Base-by-base conservation (phyloP, 2,888 invertebrate species). In the Tethea ocularis region DNA sequence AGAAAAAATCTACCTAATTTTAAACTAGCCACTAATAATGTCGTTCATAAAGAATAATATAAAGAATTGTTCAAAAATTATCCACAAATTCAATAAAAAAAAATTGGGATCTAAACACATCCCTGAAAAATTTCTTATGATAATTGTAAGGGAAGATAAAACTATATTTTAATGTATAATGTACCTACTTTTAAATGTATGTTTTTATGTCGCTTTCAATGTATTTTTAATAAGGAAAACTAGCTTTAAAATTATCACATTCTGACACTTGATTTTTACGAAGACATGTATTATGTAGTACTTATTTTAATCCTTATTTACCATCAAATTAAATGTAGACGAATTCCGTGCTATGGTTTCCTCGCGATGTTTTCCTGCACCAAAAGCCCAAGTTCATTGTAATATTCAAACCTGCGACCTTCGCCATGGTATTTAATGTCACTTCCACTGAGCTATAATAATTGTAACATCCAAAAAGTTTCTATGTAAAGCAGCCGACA, bases 141-240 rank as follows among this genome's bases (percentile, higher is more conserved):
- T 91, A 91, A 92, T 82, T 83, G 72, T 91, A 91, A 91, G 91
- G 83, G 83, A 81, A 85, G 78, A 77, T 74, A 79, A 84, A 84
- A 64, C 73, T 67, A 71, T 91, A 91, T 89, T 88, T 89, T 87
- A 91, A 84, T 78, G 84, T 86, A 72, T 74, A 83, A 82, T 80
- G 81, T 86, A 87, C 82, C 78, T 80, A 80, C 81, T 83, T 83
- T 80, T 82, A 79, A 80, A 81, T 87, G 82, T 84, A 83, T 83
- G 85, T 88, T 88, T 89, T 81, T 88, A 88, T 88, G 81, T 91
- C 90, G 91, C 91, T 91, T 91, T 91, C 82, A 84, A 84, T 91
- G 90, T 91, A 84, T 84, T 62, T 60, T 71, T 67, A 62, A 65
- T 46, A n/a, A 46, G 20, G 20, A 68, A 71, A 66, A 70, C 68